Conservation (phyloP, 2,113 vertebrate species). For the Vidua macroura region DNA sequence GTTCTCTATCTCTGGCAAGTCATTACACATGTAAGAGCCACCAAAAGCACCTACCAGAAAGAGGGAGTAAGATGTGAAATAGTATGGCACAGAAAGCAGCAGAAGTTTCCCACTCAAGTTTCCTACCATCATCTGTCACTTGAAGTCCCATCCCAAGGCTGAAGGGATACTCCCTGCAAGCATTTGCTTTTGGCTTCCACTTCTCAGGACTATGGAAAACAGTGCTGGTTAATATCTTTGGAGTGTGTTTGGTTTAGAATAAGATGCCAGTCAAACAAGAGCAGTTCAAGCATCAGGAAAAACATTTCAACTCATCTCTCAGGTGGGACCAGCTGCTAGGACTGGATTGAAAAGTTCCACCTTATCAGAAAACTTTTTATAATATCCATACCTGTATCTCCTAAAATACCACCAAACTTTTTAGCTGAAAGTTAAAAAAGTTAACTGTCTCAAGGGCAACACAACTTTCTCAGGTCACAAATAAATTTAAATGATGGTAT, state of each 20-base stretch:
- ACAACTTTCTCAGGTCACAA: slow-evolving; percentile 17
- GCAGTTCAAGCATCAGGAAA: not conserved
- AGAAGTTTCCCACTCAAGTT: not conserved
- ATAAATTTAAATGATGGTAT: slow-evolving; percentile 32
- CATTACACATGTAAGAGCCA: not conserved
- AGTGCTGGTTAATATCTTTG: not conserved
- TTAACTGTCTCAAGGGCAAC: not conserved
- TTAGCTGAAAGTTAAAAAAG: not conserved
- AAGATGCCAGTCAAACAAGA: not conserved
- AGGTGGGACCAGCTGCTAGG: not conserved
- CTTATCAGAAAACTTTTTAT: not conserved
- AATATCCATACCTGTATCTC: not conserved
- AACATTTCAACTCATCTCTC: not conserved
- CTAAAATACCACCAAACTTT: not conserved
- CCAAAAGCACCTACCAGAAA: not conserved
- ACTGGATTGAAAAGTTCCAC: not conserved
- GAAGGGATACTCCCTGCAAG: not conserved
- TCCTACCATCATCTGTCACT: not conserved
- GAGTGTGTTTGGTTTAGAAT: not conserved
- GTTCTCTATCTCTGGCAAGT: not conserved
- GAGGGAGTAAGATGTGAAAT: not conserved
- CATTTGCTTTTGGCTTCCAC: not conserved
- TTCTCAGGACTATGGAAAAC: not conserved
- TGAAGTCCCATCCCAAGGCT: not conserved
- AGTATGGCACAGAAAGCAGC: not conserved